Conservation (phyloP, 1,140 invertebrate genomes). For the Drosophila quadrilineata region DNA sequence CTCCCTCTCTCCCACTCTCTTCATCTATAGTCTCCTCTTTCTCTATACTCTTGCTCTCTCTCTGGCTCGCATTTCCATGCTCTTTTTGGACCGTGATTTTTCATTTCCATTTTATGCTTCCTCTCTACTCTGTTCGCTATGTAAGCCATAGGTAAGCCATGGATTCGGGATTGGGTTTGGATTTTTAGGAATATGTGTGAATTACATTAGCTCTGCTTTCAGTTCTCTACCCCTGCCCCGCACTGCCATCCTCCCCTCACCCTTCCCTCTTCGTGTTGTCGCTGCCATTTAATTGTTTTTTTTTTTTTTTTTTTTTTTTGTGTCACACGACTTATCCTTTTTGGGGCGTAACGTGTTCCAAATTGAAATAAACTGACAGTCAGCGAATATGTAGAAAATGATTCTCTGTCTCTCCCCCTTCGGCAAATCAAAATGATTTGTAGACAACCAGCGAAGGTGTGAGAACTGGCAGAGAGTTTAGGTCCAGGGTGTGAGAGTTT, state of each 20-base stretch:
- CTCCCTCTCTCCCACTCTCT: not conserved
- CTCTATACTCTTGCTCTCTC: not conserved
- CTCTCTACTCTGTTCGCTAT: constrained; percentile 37
- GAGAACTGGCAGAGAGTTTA: not conserved
- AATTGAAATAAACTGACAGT: constrained; percentile 72
- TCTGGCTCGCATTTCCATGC: not conserved
- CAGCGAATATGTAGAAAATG: constrained; percentile 20
- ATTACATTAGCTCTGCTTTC: constrained; percentile 57
- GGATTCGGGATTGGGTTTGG: not conserved
- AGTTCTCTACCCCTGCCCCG: not conserved
- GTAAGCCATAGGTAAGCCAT: not conserved
- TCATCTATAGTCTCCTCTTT: not conserved
- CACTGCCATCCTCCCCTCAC: not conserved
- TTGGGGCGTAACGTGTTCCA: constrained; percentile 70
- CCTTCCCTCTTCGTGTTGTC: constrained; percentile 26
- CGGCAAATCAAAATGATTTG: constrained; percentile 33
- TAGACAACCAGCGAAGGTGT: not conserved
- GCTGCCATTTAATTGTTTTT: constrained; percentile 72
- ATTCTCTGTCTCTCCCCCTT: not conserved
- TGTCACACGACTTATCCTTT: constrained; percentile 75
- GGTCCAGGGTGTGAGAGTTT: not conserved
- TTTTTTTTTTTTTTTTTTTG: no score
- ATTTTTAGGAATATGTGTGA: constrained; percentile 45
- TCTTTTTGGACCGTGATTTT: constrained; percentile 61
- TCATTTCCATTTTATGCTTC: constrained; percentile 77